These are phyloP conservation scores for Hoplostethus mediterraneus DNA, from an alignment of 2,797 vertebrate species.

Conservation along the genomic window DNA sequence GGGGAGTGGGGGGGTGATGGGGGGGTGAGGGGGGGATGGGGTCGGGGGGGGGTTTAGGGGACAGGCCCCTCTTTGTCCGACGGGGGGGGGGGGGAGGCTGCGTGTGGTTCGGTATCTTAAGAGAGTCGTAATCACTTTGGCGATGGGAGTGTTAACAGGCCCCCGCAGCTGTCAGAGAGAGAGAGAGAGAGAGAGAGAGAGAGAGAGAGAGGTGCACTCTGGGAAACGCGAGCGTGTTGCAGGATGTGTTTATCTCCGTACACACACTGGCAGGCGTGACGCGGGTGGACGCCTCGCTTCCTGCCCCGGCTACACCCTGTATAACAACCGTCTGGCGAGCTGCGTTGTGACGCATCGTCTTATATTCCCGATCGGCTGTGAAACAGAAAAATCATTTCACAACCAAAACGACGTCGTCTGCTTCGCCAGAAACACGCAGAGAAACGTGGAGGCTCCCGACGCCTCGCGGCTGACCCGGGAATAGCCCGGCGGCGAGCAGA, in stretches of 20 bases:
- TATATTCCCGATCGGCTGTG: too few relatives aligned
- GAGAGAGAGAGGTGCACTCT: slow-evolving; percentile 62
- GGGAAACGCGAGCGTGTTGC: slow-evolving; percentile 58
- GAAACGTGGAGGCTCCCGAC: slow-evolving; percentile 49
- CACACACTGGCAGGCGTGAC: slow-evolving; percentile 43
- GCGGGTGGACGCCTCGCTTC: too few relatives aligned
- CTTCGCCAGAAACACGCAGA: slow-evolving; percentile 45
- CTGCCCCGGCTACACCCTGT: too few relatives aligned
- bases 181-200: slow-evolving; percentile 43
- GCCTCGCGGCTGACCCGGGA: slow-evolving; percentile 47
- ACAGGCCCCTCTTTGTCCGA: slow-evolving; percentile 79
- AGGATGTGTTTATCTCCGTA: slow-evolving; percentile 53
- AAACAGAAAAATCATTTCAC: slow-evolving; percentile 52
- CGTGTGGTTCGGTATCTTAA: slow-evolving; percentile 79
- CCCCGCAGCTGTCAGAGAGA: slow-evolving; percentile 74
- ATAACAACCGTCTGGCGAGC: too few relatives aligned
- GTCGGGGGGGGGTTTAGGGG: too few relatives aligned
- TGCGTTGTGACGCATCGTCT: too few relatives aligned
- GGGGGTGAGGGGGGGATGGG: too few relatives aligned
- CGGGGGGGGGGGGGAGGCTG: slow-evolving; percentile 68
- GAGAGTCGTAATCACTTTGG: slow-evolving; percentile 78
- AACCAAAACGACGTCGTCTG: slow-evolving; percentile 43
- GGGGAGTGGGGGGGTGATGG: too few relatives aligned
- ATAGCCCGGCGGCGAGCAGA: slow-evolving; percentile 42
- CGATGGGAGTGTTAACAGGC: slow-evolving; percentile 74